Conservation (phyloP, 2,797 vertebrate species). For the Liparis tanakae region DNA sequence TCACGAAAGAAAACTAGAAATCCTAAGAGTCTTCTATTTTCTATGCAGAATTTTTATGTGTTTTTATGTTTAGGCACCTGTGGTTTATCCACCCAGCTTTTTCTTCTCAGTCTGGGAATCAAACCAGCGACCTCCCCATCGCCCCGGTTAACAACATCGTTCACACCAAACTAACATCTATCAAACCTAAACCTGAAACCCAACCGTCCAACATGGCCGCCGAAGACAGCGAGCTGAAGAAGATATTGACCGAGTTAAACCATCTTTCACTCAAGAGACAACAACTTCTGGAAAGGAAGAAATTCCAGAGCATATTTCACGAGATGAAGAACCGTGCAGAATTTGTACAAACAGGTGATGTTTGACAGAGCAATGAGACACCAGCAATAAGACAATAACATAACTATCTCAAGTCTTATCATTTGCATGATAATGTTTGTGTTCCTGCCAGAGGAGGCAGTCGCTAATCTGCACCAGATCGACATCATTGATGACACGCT, state of each 20-base stretch:
- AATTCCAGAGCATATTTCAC: slow-evolving; percentile 58
- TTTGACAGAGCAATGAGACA: neutral
- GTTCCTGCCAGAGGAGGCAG: slow-evolving; percentile 22
- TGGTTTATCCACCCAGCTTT: neutral
- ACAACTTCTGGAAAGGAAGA: slow-evolving; percentile 65
- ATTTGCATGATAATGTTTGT: neutral
- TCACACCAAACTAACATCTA: neutral
- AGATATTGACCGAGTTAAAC: slow-evolving; percentile 52
- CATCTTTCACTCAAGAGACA: slow-evolving; percentile 44
- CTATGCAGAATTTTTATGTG: neutral
- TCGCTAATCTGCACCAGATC: slow-evolving; percentile 32
- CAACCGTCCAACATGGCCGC: slow-evolving; percentile 53
- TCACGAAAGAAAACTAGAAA: neutral
- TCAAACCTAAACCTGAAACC: neutral
- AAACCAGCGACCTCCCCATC: neutral
- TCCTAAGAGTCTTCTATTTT: no score
- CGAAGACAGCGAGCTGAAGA: neutral
- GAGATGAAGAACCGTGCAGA: slow-evolving; percentile 57
- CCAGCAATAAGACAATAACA: neutral
- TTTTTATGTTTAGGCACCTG: neutral
- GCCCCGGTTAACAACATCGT: neutral
- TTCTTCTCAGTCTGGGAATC: neutral
- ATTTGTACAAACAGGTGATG: slow-evolving; percentile 52
- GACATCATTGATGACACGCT: slow-evolving; percentile 58
- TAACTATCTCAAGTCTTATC: neutral